A percentile compares a stretch with the other conserved stretches of the same genome.
phyloP scores from a whole-genome alignment of 2,888 invertebrate genomes.

The Troides helena region DNA sequence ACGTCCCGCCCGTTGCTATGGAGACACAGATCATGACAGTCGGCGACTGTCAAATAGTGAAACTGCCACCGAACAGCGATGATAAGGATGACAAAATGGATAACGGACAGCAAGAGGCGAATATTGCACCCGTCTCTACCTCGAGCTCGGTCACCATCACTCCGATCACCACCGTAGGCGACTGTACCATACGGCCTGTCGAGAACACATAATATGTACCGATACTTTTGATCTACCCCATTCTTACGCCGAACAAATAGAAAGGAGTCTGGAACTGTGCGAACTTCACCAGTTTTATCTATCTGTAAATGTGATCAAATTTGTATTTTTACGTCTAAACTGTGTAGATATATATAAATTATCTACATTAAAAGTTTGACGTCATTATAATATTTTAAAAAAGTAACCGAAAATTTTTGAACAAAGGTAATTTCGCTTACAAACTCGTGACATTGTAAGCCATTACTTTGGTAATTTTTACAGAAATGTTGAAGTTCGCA shows the following conservation, averaged over 20 bases:
- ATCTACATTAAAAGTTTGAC: neutral
- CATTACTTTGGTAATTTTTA: neutral
- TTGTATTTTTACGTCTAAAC: neutral
- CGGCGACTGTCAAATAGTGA: constrained; percentile 76
- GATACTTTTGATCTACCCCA: constrained; percentile 50
- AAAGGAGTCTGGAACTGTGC: neutral
- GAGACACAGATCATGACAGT: constrained; percentile 76
- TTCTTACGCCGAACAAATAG: constrained; percentile 35
- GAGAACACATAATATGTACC: constrained; percentile 62
- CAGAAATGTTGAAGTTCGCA: constrained; percentile 12
- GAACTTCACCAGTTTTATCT: neutral
- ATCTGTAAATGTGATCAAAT: neutral
- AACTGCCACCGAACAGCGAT: constrained; percentile 60
- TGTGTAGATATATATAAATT: neutral
- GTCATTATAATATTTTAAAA: neutral
- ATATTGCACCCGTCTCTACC: constrained; percentile 48
- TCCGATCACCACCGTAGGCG: constrained; percentile 72
- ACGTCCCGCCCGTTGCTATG: constrained; percentile 56
- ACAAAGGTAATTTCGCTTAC: neutral
- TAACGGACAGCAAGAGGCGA: constrained; percentile 42
- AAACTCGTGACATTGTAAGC: neutral
- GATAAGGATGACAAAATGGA: constrained; percentile 58
- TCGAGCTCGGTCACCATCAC: constrained; percentile 71
- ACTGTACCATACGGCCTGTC: constrained; percentile 74
- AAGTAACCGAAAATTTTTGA: neutral